Evolutionary conservation across 2,888 invertebrate species (phyloP), one percentile per base, ranked within the genome.

Genomic region (Drosophila anomelani): DNA sequence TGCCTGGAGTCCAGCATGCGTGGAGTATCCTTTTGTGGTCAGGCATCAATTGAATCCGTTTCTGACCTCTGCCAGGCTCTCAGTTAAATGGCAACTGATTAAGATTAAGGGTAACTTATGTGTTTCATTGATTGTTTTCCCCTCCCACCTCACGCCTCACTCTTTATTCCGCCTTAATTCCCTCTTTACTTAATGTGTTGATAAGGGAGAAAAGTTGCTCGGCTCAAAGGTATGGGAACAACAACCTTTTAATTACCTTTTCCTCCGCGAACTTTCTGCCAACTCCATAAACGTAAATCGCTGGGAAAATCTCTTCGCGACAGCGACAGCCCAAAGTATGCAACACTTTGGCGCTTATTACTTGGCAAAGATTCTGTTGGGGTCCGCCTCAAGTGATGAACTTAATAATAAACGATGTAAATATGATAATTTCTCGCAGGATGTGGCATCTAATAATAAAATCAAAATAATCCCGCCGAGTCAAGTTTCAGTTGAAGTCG

Each of bases 321-420:
- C 66, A 68, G 60, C 51, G 59, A 55, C 85, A 66, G 53, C 85
- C 61, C 74, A 79, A 82, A 81, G 79, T 84, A 81, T 81, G 87
- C 86, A 86, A 81, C 87, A 86, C 86, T 83, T 85, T 87, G 62
- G 66, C 83, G 70, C 57, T 82, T 85, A 82, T 85, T 85, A 82
- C 84, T 66, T 70, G 17, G 12, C n/a, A 13, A 39, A 7, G 49
- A 34, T 17, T 38, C 9, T 39, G 23, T 6, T 3, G 12, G 12
- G 43, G 12, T 29, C 20, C 46, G 69, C 59, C 51, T 84, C 89
- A 89, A 91, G 92, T 91, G 92, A 91, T 91, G 91, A 91, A 91
- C 90, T 92, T 92, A 92, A 92, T 92, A 92, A 92, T 92, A 92
- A 92, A 92, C 92, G 92, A 92, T 90, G 90, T 90, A 92, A 92